phyloP scores from a whole-genome alignment of 1,140 invertebrate genomes.

The Drosophila lowei region DNA sequence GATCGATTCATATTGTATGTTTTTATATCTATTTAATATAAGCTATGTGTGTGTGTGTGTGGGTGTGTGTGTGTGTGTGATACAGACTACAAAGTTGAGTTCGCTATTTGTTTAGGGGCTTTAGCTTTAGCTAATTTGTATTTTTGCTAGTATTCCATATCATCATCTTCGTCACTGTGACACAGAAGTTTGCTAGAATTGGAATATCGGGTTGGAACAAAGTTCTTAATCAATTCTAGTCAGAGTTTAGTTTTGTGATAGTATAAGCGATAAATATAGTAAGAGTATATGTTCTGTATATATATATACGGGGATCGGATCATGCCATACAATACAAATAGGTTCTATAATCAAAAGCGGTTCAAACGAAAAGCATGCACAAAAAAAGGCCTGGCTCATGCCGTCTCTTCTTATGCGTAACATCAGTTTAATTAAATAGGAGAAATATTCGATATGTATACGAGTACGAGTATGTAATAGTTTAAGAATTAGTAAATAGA shows the following conservation, averaged over 20 bases:
- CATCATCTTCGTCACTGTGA: constrained; percentile 83
- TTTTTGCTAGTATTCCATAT: constrained; percentile 83
- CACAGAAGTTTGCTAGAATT: constrained; percentile 83
- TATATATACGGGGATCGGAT: constrained; percentile 32
- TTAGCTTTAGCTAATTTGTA: constrained; percentile 62
- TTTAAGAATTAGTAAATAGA: background rate
- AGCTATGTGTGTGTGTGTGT: constrained; percentile 51
- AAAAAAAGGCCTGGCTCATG: background rate
- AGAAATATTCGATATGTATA: constrained; percentile 36
- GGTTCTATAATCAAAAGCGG: constrained; percentile 13
- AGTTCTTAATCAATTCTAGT: constrained; percentile 56
- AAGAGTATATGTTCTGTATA: constrained; percentile 3
- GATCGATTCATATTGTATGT: constrained; percentile 32
- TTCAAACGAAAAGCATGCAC: constrained; percentile 33
- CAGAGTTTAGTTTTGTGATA: constrained; percentile 2
- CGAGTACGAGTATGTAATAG: background rate
- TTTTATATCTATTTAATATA: constrained; percentile 63
- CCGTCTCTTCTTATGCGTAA: constrained; percentile 27
- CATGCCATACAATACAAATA: constrained; percentile 20
- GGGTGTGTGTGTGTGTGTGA: constrained; percentile 40
- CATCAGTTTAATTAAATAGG: constrained; percentile 6
- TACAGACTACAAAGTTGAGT: constrained; percentile 72
- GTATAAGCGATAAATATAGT: constrained; percentile 34
- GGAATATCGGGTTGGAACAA: constrained; percentile 53
- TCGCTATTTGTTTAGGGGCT: constrained; percentile 51